Evolutionary conservation across 1,140 invertebrate genomes (phyloP).

Genomic region (Pseudomyrmex cubaensis): DNA sequence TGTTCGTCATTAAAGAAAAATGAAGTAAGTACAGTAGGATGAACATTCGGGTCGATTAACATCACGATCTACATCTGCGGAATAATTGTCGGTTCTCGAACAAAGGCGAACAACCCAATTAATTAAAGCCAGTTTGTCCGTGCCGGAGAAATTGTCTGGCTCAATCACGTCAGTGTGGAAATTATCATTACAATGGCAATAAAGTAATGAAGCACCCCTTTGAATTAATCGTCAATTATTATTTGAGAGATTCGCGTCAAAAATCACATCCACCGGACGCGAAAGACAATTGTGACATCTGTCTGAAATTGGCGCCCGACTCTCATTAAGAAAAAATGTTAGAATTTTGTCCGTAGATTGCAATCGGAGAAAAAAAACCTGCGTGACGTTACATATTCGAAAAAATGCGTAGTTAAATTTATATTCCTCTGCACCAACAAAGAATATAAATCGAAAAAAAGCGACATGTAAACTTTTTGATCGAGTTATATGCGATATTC

Average conservation of each 20-base stretch:
- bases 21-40: not conserved
- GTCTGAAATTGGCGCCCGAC: too few species aligned
- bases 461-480: not conserved
- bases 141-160: conserved; percentile 3
- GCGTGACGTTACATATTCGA: not conserved
- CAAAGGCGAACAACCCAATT: conserved; percentile 57
- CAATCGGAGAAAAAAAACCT: not conserved
- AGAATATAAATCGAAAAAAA: not conserved
- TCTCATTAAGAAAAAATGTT: too few species aligned
- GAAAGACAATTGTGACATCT: too few species aligned
- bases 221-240: not conserved
- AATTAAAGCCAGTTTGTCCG: conserved; percentile 60
- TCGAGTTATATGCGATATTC: conserved; percentile 25
- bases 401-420: not conserved
- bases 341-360: too few species aligned
- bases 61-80: conserved; percentile 33
- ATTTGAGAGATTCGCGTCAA: not conserved
- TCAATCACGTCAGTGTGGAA: not conserved
- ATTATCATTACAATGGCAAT: conserved; percentile 10
- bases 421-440: too few species aligned
- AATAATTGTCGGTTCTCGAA: conserved; percentile 49
- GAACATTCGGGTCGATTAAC: conserved; percentile 60
- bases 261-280: too few species aligned
- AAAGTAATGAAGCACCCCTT: conserved; percentile 19
- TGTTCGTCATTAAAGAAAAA: conserved; percentile 17